Conservation (phyloP, 2,113 vertebrate genomes). For the Eurystomus gularis region DNA sequence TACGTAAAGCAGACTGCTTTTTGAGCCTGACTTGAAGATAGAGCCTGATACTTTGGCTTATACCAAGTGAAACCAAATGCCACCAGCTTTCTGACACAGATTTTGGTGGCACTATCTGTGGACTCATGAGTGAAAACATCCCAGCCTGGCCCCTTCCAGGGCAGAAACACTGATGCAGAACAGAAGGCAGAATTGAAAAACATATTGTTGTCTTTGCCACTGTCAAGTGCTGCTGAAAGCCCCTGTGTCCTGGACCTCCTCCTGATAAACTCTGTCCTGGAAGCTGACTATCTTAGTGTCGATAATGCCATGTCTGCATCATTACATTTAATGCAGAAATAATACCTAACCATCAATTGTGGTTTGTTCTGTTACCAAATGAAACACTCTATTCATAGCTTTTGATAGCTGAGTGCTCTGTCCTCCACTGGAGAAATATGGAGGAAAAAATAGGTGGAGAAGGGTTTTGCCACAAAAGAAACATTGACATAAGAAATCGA, state of each 20-base stretch:
- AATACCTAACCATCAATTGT: slow-evolving; percentile 34
- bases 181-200: background rate
- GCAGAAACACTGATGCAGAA: background rate
- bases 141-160: background rate
- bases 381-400: slow-evolving; percentile 15
- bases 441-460: slow-evolving; percentile 54
- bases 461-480: slow-evolving; percentile 55
- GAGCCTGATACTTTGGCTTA: background rate
- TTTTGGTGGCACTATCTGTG: background rate
- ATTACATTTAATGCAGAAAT: slow-evolving; percentile 43
- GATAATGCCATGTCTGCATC: background rate
- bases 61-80: background rate
- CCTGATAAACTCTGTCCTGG: slow-evolving; percentile 24
- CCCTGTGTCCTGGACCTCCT: background rate
- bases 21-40: background rate
- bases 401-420: background rate
- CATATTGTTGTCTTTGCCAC: background rate
- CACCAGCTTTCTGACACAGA: background rate
- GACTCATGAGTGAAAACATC: background rate
- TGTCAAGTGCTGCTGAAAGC: slow-evolving; percentile 54
- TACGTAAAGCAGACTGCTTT: background rate
- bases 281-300: slow-evolving; percentile 29
- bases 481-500: slow-evolving; percentile 41
- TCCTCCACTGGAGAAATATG: background rate
- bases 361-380: slow-evolving; percentile 36